Evolutionary conservation across 2,113 vertebrate genomes (phyloP).

Genomic region (Artemisiospiza belli): DNA sequence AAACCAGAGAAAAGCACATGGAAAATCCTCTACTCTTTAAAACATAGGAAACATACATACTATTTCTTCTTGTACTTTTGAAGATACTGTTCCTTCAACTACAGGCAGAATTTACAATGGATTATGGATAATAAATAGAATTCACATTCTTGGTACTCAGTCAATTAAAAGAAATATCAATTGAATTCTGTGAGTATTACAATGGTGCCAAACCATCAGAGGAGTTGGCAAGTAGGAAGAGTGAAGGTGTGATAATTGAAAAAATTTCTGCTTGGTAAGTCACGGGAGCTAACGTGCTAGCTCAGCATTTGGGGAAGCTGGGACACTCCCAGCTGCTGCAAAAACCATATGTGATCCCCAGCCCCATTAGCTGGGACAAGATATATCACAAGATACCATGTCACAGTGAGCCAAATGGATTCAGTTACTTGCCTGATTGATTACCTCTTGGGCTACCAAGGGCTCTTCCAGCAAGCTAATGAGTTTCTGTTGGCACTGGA

Average conservation of each 20-base stretch:
- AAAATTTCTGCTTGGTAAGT: slow-evolving; percentile 76
- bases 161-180: slow-evolving; percentile 71
- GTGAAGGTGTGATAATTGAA: slow-evolving; percentile 78
- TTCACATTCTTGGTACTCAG: slow-evolving; percentile 52
- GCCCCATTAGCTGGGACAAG: slow-evolving; percentile 74
- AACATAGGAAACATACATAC: neutral
- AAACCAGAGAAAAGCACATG: neutral
- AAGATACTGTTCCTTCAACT: neutral
- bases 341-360: slow-evolving; percentile 61
- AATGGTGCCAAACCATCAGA: slow-evolving; percentile 68
- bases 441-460: slow-evolving; percentile 71
- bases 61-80: neutral
- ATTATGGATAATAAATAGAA: slow-evolving; percentile 55
- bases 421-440: slow-evolving; percentile 78
- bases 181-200: slow-evolving; percentile 67
- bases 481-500: slow-evolving; percentile 60
- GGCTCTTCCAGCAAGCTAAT: slow-evolving; percentile 72
- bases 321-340: slow-evolving; percentile 70
- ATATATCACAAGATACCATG: slow-evolving; percentile 77
- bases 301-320: slow-evolving; percentile 60
- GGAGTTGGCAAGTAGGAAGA: slow-evolving; percentile 60
- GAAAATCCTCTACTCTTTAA: neutral
- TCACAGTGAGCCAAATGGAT: slow-evolving; percentile 77
- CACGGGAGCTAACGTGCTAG: slow-evolving; percentile 70
- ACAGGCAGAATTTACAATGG: neutral